Evolutionary conservation across 2,113 vertebrate genomes (phyloP).

Genomic region (Clupea harengus): DNA sequence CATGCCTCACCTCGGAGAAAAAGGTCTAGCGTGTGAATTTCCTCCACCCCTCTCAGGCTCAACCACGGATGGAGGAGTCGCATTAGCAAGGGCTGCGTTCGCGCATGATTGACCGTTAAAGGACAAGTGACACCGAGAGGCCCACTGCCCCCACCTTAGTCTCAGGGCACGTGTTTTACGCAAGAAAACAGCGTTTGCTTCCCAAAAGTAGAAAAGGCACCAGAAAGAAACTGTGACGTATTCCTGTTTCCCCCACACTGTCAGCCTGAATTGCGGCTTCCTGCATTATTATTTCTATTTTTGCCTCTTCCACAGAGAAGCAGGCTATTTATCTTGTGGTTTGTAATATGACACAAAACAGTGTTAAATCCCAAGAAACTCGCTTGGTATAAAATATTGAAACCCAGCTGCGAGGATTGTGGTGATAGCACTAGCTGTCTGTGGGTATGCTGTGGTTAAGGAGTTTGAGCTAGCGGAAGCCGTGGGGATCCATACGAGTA

Average conservation of each 20-base stretch:
- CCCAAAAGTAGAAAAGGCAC: background rate
- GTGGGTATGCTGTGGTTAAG: conserved; percentile 41
- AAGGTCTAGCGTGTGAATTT: conserved; percentile 35
- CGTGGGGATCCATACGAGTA: background rate
- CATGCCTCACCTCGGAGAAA: conserved; percentile 18
- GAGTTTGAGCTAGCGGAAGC: background rate
- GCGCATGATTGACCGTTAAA: conserved; percentile 38
- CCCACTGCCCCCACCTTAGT: conserved; percentile 24
- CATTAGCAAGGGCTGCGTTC: conserved; percentile 31
- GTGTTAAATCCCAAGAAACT: conserved; percentile 43
- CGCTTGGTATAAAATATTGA: conserved; percentile 48
- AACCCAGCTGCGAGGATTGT: conserved; percentile 27
- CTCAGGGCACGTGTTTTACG: conserved; percentile 18
- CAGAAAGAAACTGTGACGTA: background rate
- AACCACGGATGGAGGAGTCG: conserved; percentile 32
- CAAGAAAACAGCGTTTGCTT: conserved; percentile 24
- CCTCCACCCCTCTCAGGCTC: conserved; percentile 25
- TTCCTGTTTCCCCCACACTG: conserved; percentile 10
- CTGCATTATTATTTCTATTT: conserved; percentile 39
- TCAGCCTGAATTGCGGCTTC: conserved; percentile 24
- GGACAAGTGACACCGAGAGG: conserved; percentile 40
- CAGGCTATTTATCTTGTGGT: conserved; percentile 49
- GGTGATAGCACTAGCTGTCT: conserved; percentile 28
- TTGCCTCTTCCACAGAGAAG: conserved; percentile 34
- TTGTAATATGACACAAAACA: conserved; percentile 50